Evolutionary conservation across 1,140 invertebrate species (phyloP).

Genomic region (Schlechtendalia chinensis): DNA sequence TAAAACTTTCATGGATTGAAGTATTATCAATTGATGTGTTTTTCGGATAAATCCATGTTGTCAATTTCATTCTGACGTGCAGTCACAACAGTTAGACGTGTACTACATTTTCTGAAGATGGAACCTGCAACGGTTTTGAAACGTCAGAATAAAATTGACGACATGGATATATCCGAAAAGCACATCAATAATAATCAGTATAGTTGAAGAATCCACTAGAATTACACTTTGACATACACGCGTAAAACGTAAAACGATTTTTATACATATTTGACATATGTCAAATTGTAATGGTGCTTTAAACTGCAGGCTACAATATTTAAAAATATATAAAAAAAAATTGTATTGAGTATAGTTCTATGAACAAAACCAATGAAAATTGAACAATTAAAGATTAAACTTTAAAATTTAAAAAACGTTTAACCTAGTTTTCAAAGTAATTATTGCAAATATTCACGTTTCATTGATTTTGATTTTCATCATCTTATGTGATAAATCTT

Average conservation of each 20-base stretch:
- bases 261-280: no score
- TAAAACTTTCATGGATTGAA: no score
- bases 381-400: background rate
- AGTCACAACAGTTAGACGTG: no score
- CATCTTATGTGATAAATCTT: background rate
- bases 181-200: no score
- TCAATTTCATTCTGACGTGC: no score
- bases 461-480: background rate
- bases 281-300: no score
- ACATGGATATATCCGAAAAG: no score
- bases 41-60: no score
- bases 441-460: conserved; percentile 12
- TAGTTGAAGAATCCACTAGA: background rate
- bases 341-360: background rate
- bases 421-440: background rate
- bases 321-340: background rate
- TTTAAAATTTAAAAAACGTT: background rate
- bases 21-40: no score
- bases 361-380: conserved; percentile 3
- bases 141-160: no score
- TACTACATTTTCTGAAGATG: no score
- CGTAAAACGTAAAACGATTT: background rate
- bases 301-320: background rate
- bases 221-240: background rate
- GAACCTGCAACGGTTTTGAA: no score